Evolutionary conservation across 2,113 vertebrate species (phyloP).

Genomic region (Channa maculata): DNA sequence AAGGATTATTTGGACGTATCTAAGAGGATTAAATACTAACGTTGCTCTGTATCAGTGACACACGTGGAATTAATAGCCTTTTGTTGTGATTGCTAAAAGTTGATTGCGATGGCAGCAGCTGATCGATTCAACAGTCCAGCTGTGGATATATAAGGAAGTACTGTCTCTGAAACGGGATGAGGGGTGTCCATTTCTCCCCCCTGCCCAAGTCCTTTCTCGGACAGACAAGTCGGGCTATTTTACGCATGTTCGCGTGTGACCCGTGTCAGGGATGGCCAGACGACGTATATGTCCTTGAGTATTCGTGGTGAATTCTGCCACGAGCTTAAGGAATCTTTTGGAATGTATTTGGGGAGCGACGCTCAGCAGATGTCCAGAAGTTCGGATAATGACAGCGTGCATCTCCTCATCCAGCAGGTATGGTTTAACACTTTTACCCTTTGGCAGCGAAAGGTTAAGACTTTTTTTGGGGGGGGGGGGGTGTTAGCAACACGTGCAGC

Average conservation of each 20-base stretch:
- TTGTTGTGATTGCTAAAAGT: constrained; percentile 22
- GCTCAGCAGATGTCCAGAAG: constrained; percentile 29
- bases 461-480: background rate
- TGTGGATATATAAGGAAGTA: constrained; percentile 15
- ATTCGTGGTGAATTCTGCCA: constrained; percentile 16
- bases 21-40: constrained; percentile 26
- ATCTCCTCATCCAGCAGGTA: constrained; percentile 59
- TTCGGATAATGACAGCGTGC: constrained; percentile 38
- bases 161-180: constrained; percentile 23
- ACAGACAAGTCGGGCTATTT: constrained; percentile 47
- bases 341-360: constrained; percentile 45
- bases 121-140: constrained; percentile 30
- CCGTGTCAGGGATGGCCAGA: constrained; percentile 1
- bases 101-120: constrained; percentile 17
- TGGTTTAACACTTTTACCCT: background rate
- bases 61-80: constrained; percentile 43
- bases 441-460: background rate
- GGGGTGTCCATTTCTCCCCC: constrained; percentile 4
- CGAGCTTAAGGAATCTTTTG: constrained; percentile 36
- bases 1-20: constrained; percentile 21
- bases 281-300: background rate
- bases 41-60: constrained; percentile 6
- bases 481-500: background rate
- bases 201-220: constrained; percentile 24
- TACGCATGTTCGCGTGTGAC: constrained; percentile 30